Evolutionary conservation across 2,888 invertebrate species (phyloP).

Genomic region (Zelleria hepariella): DNA sequence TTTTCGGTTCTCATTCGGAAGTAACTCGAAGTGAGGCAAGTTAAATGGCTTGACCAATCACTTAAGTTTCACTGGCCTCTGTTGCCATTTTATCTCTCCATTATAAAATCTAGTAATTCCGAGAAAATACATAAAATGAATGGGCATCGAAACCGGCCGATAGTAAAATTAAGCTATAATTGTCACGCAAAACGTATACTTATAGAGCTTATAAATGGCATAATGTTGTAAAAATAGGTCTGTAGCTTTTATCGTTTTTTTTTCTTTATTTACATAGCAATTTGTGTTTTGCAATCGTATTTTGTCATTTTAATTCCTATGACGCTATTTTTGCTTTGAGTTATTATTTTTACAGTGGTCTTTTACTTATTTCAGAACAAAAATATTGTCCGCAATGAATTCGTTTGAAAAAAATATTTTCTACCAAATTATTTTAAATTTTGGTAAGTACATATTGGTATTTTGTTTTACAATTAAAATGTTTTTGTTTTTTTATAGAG

Average conservation of each 20-base stretch:
- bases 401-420: background rate
- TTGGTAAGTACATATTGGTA: background rate
- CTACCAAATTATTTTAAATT: background rate
- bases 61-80: no score
- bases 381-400: background rate
- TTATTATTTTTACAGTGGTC: background rate
- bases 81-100: background rate
- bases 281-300: background rate
- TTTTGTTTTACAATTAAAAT: conserved; percentile 14
- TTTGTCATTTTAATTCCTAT: background rate
- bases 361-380: background rate
- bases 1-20: no score
- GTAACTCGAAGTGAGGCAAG: no score
- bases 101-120: conserved; percentile 14
- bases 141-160: conserved; percentile 1
- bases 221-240: background rate
- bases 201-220: conserved; percentile 1
- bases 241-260: conserved; percentile 1
- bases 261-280: background rate
- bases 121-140: background rate
- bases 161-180: conserved; percentile 3
- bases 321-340: background rate
- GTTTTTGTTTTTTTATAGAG: conserved; percentile 20
- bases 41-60: no score
- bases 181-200: background rate